Conservation (phyloP, 2,888 invertebrate genomes). For the Limenitis arthemis region DNA sequence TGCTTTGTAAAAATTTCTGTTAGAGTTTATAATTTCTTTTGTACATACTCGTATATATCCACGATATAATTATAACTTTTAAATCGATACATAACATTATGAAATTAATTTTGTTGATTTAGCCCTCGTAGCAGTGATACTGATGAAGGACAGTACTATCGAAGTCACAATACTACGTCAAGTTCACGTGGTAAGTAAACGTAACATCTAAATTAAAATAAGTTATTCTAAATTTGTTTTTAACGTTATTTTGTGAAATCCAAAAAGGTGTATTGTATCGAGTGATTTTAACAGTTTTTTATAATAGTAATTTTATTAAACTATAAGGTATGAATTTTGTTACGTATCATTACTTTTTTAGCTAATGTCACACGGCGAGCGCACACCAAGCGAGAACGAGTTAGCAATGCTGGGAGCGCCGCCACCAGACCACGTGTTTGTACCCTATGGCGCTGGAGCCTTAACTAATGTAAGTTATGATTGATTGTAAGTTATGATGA, state of each 20-base stretch:
- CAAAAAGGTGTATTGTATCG: too few relatives aligned
- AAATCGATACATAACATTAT: neutral
- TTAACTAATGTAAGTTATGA: conserved; percentile 73
- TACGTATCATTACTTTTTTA: conserved; percentile 30
- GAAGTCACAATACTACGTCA: conserved; percentile 61
- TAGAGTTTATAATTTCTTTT: too few relatives aligned
- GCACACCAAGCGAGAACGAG: conserved; percentile 74
- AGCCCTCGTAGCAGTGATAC: conserved; percentile 69
- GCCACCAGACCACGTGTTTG: conserved; percentile 71
- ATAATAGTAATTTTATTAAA: too few relatives aligned
- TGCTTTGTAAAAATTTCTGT: too few relatives aligned
- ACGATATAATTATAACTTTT: too few relatives aligned
- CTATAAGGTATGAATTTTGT: too few relatives aligned
- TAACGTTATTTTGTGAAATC: too few relatives aligned
- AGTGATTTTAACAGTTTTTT: too few relatives aligned
- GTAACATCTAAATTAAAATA: neutral
- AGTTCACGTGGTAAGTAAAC: conserved; percentile 60
- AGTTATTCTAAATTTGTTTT: neutral
- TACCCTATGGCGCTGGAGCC: conserved; percentile 77
- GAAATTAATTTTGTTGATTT: conserved; percentile 8
- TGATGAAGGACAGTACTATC: conserved; percentile 60
- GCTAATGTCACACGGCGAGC: conserved; percentile 81
- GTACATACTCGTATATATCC: too few relatives aligned
- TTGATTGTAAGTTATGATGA: too few relatives aligned
- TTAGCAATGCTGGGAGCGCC: conserved; percentile 73